phyloP scores from a whole-genome alignment of 2,888 invertebrate species.

The Odontocerum albicorne region DNA sequence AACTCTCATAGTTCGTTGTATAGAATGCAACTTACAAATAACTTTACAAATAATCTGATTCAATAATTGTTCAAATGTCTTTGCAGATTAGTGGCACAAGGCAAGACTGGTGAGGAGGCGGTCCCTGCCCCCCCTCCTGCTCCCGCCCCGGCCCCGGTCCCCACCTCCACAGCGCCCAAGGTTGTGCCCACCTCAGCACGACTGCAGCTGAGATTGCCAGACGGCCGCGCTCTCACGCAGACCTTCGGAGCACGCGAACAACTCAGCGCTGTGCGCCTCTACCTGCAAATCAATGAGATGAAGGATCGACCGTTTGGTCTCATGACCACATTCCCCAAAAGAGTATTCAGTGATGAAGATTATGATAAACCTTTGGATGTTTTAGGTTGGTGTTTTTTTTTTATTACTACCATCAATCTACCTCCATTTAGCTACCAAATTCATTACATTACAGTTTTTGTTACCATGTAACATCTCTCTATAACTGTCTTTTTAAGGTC shows the following conservation, averaged over 20 bases:
- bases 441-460: too few relatives aligned
- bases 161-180: slow-evolving; percentile 43
- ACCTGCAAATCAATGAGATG: slow-evolving; percentile 78
- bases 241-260: slow-evolving; percentile 85
- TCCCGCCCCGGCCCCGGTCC: slow-evolving; percentile 39
- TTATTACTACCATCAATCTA: not conserved
- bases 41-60: too few relatives aligned
- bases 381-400: slow-evolving; percentile 62
- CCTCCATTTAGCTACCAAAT: too few relatives aligned
- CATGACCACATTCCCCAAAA: slow-evolving; percentile 91
- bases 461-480: too few relatives aligned
- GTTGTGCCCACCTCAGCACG: slow-evolving; percentile 43
- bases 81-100: slow-evolving; percentile 31
- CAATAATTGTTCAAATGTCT: too few relatives aligned
- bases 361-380: slow-evolving; percentile 84
- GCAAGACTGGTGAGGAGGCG: slow-evolving; percentile 35
- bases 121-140: slow-evolving; percentile 38
- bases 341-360: slow-evolving; percentile 83
- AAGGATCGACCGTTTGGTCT: slow-evolving; percentile 76
- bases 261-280: slow-evolving; percentile 87
- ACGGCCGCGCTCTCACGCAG: slow-evolving; percentile 72
- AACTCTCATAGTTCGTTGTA: too few relatives aligned
- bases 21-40: too few relatives aligned
- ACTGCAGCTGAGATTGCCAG: slow-evolving; percentile 59
- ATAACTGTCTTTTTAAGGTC: too few relatives aligned